phyloP scores from a whole-genome alignment of 2,113 vertebrate species.

The Phainopepla nitens region DNA sequence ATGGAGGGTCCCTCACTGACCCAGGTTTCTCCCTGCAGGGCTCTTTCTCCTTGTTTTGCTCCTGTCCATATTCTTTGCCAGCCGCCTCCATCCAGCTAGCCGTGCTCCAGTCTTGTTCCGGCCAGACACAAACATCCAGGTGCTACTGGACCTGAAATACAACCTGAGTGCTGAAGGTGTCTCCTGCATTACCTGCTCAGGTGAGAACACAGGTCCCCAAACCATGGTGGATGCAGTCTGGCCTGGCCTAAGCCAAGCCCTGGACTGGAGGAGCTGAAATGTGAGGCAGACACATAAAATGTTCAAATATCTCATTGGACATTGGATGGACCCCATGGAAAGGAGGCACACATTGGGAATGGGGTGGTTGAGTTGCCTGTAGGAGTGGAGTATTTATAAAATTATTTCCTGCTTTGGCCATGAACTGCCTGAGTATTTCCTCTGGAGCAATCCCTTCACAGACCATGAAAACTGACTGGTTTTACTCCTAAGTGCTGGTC shows the following conservation, averaged over 20 bases:
- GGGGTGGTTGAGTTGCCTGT: not conserved
- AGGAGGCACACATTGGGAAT: not conserved
- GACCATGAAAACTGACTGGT: not conserved
- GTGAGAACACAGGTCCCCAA: constrained; percentile 64
- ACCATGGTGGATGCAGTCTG: not conserved
- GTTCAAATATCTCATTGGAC: not conserved
- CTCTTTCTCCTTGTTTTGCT: constrained; percentile 84
- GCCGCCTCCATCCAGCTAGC: constrained; percentile 88
- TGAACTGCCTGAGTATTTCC: not conserved
- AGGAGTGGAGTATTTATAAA: not conserved
- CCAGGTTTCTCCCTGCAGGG: constrained; percentile 65
- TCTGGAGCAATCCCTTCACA: not conserved
- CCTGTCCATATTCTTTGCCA: constrained; percentile 86
- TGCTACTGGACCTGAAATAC: constrained; percentile 90
- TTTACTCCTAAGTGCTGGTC: not conserved
- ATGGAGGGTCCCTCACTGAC: not conserved
- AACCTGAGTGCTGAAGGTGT: constrained; percentile 96
- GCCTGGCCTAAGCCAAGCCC: not conserved
- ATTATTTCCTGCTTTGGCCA: not conserved
- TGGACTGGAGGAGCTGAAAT: not conserved
- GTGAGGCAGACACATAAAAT: fast-evolving
- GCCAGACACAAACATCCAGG: constrained; percentile 93
- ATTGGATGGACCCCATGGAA: not conserved
- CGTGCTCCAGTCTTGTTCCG: constrained; percentile 90
- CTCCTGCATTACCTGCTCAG: constrained; percentile 94